Evolutionary conservation across 37 sponge, comb jelly and placozoan genomes (phyloP), one percentile per base, ranked within the genome.

Genomic region (Halisarca cf. caerulea): DNA sequence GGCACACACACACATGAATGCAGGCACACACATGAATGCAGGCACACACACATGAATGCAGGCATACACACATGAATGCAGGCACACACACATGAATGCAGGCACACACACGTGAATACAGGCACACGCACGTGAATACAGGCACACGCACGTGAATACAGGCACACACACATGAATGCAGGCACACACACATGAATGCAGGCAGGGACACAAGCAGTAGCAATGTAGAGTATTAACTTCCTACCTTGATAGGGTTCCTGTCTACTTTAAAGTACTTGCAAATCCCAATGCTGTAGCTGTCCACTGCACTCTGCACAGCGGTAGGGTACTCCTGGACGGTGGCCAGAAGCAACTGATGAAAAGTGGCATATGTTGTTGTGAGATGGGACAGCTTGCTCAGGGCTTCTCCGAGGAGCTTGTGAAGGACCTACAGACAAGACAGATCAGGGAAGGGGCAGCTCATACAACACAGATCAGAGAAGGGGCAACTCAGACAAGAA

Each of bases 231-330:
- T 55, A 20, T 55, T 17, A 55, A 55, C 57, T 80, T 69, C 42
- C 24, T n/a, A 88, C 88, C 89, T 89, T 89, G 35, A 75, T 43
- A 36, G 79, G 88, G 1, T 70, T 51, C 74, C 89, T 66, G 21
- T 55, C 74, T 55, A 94, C 89, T 38, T 32, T 43, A 9, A 94
- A 86, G 75, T 88, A 91, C 34, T 82, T 58, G 64, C 89, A 91
- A n/a, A 94, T 64, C 4, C 66, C 53, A 28, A 68, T 30, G 72
- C 88, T 92, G 40, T 94, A 94, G 14, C 0, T 39, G 17, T 66
- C 41, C 25, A 94, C 18, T 20, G 44, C 80, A 34, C 43, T 32
- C 17, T 44, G 0, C 2, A 91, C 79, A 28, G 38, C 21, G n/a
- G 37, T 21, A 0, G 95, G 91, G 23, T 72, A 69, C 2, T n/a